Conservation (phyloP, 1,140 invertebrate species). For the Bombus waltoni region DNA sequence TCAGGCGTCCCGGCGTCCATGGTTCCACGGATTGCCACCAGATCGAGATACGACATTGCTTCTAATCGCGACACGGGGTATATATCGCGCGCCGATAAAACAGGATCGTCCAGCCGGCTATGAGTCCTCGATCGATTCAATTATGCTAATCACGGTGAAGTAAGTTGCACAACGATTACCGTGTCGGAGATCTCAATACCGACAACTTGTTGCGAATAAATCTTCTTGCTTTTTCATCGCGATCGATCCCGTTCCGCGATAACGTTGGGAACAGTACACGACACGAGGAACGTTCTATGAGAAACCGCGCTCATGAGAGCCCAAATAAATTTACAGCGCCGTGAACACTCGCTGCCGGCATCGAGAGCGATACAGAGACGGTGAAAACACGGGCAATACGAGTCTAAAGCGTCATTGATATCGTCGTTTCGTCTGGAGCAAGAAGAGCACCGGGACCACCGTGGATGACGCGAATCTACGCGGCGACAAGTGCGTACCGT, state of each 20-base stretch:
- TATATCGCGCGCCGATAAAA: slow-evolving; percentile 66
- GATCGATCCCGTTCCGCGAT: slow-evolving; percentile 16
- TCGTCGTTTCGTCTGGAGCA: slow-evolving; percentile 21
- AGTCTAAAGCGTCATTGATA: neutral
- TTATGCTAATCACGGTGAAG: slow-evolving; percentile 36
- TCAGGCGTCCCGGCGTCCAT: slow-evolving; percentile 65
- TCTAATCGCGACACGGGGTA: slow-evolving; percentile 56
- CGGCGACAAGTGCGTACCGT: slow-evolving; percentile 9
- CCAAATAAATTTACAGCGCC: slow-evolving; percentile 16
- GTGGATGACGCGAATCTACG: neutral
- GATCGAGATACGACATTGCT: slow-evolving; percentile 56
- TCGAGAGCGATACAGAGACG: neutral
- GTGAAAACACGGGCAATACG: neutral
- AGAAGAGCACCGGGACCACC: neutral
- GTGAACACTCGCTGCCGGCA: neutral
- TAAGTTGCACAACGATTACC: slow-evolving; percentile 10
- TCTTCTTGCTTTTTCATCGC: slow-evolving; percentile 15
- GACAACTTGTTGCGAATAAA: slow-evolving; percentile 29
- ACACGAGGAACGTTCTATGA: neutral
- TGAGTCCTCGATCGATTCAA: slow-evolving; percentile 42
- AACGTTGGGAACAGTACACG: neutral
- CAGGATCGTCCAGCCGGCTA: slow-evolving; percentile 42
- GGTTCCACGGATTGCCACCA: slow-evolving; percentile 60
- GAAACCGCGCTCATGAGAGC: neutral
- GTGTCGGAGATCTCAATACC: slow-evolving; percentile 11